Conservation (phyloP, 2,113 vertebrate species). For the Holacanthus passer region DNA sequence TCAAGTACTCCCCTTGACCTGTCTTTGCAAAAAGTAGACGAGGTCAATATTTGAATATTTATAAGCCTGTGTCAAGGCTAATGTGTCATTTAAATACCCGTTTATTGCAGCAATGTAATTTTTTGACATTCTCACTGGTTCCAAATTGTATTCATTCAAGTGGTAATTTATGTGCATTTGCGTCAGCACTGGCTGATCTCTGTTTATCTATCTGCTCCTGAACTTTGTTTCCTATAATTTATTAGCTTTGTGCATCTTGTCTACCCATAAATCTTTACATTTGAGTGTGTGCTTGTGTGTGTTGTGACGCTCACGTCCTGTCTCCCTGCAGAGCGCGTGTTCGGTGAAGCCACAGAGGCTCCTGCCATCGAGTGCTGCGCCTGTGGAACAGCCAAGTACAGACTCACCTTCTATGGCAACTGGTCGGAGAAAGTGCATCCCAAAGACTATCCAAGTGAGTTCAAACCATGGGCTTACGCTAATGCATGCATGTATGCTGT, state of each 20-base stretch:
- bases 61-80: conserved; percentile 48
- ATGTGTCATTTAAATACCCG: conserved; percentile 55
- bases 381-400: conserved; percentile 97
- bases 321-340: conserved; percentile 81
- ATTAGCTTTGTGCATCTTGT: background rate
- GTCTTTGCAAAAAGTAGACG: conserved; percentile 60
- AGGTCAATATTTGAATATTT: conserved; percentile 62
- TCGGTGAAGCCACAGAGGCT: conserved; percentile 86
- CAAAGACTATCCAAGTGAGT: conserved; percentile 97
- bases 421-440: conserved; percentile 98
- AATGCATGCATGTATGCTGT: background rate
- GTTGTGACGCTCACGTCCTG: background rate
- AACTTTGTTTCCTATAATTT: background rate
- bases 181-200: background rate
- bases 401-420: conserved; percentile 96
- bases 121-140: conserved; percentile 40
- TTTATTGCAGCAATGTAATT: conserved; percentile 31
- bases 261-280: background rate
- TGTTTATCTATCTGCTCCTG: background rate
- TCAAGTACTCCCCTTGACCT: conserved; percentile 62
- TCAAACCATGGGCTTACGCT: background rate
- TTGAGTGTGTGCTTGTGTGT: conserved; percentile 4
- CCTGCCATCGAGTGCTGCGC: conserved; percentile 93
- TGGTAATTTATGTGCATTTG: conserved; percentile 28
- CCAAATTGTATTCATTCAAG: conserved; percentile 14